phyloP scores from a whole-genome alignment of 2,797 vertebrate species.

The Argya squamiceps region DNA sequence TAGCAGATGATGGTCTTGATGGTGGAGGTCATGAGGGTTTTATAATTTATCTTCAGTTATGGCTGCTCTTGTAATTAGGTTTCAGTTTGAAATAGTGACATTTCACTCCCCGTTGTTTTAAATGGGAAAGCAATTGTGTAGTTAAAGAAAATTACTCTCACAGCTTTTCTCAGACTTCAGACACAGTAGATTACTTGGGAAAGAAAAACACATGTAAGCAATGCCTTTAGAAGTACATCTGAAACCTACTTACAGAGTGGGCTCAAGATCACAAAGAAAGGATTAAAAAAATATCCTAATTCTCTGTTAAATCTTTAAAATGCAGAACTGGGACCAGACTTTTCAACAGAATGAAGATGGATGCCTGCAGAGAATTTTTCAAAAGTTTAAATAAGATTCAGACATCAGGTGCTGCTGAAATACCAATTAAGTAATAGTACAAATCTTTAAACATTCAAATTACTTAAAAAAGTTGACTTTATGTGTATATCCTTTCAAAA shows the following conservation, averaged over 20 bases:
- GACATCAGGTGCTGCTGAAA: background rate
- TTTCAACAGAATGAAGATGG: background rate
- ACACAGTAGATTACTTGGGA: background rate
- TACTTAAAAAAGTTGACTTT: background rate
- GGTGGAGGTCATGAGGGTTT: background rate
- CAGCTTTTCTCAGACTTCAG: background rate
- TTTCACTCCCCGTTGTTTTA: background rate
- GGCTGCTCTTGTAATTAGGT: background rate
- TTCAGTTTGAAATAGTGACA: background rate
- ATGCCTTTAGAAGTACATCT: background rate
- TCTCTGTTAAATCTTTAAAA: background rate
- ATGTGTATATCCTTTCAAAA: background rate
- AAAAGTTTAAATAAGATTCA: background rate
- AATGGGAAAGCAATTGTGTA: background rate
- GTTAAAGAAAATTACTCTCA: background rate
- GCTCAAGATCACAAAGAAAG: background rate
- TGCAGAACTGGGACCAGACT: background rate
- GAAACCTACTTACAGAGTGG: background rate
- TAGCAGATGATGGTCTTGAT: background rate
- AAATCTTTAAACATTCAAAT: background rate
- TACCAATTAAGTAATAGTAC: background rate
- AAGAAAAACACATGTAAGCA: background rate
- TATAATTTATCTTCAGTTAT: background rate
- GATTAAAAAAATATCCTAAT: background rate
- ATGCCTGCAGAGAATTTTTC: background rate